phyloP scores from a whole-genome alignment of 2,797 vertebrate genomes.

The Acanthopagrus latus region DNA sequence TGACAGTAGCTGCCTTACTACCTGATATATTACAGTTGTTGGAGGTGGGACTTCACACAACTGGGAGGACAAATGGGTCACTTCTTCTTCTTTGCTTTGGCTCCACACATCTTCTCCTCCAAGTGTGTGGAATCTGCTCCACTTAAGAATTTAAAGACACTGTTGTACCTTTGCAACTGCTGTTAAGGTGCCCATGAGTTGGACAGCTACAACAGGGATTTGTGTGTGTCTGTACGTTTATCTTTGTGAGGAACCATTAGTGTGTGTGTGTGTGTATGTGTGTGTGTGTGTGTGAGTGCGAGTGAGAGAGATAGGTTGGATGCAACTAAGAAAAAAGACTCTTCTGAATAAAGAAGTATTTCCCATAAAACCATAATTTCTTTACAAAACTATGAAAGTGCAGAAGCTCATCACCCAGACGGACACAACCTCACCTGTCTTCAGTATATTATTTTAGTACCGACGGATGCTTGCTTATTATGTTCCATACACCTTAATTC shows the following conservation, averaged over 20 bases:
- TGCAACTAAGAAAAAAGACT: too few species aligned
- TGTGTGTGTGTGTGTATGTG: too few species aligned
- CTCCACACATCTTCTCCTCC: slow-evolving; percentile 3
- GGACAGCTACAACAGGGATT: not conserved
- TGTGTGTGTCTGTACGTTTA: not conserved
- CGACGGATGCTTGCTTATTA: not conserved
- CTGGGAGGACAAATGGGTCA: slow-evolving; percentile 8
- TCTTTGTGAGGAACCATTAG: not conserved
- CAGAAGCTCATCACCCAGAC: not conserved
- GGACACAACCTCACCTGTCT: not conserved
- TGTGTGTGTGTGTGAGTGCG: too few species aligned
- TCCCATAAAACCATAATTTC: not conserved
- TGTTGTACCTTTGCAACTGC: not conserved
- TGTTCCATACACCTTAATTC: not conserved
- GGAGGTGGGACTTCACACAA: slow-evolving; percentile 28
- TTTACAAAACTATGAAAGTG: not conserved
- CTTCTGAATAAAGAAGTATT: too few species aligned
- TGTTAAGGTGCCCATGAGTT: not conserved
- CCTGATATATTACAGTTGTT: not conserved
- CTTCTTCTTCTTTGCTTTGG: slow-evolving; percentile 22
- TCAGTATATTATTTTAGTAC: not conserved
- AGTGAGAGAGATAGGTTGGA: too few species aligned
- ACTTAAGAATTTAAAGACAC: not conserved
- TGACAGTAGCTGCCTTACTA: slow-evolving; percentile 27
- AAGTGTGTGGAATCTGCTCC: not conserved